phyloP scores from a whole-genome alignment of 2,888 invertebrate species.

The Xanthorhoe designata region DNA sequence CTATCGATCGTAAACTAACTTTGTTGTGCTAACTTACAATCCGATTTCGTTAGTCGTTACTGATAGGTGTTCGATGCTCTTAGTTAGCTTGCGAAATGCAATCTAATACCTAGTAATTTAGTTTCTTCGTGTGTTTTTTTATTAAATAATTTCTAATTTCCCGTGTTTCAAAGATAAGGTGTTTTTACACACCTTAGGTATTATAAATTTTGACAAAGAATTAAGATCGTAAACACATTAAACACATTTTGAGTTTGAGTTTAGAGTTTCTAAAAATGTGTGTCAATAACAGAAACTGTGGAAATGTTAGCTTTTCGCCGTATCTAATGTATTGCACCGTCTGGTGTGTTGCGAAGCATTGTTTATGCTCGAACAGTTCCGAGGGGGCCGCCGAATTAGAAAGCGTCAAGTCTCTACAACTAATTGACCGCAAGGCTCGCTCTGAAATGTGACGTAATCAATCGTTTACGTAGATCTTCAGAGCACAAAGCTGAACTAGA shows the following conservation, averaged over 20 bases:
- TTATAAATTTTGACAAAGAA: too few species aligned
- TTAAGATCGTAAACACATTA: too few species aligned
- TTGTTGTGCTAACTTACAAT: conserved; percentile 49
- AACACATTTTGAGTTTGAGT: too few species aligned
- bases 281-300: conserved; percentile 59
- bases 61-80: conserved; percentile 45
- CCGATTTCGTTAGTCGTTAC: conserved; percentile 58
- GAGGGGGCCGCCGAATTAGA: conserved; percentile 80
- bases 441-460: conserved; percentile 70
- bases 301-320: conserved; percentile 57
- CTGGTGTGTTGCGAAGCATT: conserved; percentile 79
- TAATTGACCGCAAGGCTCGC: conserved; percentile 83
- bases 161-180: not conserved
- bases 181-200: too few species aligned
- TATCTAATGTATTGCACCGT: conserved; percentile 65
- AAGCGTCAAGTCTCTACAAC: conserved; percentile 78
- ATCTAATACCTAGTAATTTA: too few species aligned
- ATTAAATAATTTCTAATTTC: not conserved
- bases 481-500: conserved; percentile 4
- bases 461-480: conserved; percentile 25
- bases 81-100: conserved; percentile 23
- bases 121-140: not conserved
- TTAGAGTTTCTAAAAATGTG: conserved; percentile 30
- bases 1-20: conserved; percentile 72
- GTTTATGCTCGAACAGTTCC: conserved; percentile 80